Evolutionary conservation across 2,113 vertebrate species (phyloP).

Genomic region (Pogonocichla stellata): DNA sequence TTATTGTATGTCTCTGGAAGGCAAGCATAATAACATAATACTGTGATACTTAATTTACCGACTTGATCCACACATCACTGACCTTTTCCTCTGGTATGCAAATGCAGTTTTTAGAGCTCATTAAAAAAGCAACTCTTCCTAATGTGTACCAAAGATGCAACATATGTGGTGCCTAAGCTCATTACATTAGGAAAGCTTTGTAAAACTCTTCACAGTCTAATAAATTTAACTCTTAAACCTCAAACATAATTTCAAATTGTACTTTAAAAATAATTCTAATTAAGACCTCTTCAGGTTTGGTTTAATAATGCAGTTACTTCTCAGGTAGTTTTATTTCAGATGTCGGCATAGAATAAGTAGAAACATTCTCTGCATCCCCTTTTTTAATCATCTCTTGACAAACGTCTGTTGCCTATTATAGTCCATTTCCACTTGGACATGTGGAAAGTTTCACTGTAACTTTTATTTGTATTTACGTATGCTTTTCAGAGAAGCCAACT

Average conservation of each 20-base stretch:
- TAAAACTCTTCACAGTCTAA: slow-evolving; percentile 25
- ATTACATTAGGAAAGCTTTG: slow-evolving; percentile 40
- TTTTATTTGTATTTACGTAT: background rate
- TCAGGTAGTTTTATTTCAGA: background rate
- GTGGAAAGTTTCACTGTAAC: background rate
- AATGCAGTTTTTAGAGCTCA: slow-evolving; percentile 61
- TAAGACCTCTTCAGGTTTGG: background rate
- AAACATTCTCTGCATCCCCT: background rate
- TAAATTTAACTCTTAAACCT: slow-evolving; percentile 39
- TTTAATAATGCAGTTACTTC: background rate
- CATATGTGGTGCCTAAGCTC: slow-evolving; percentile 42
- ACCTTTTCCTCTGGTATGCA: slow-evolving; percentile 62
- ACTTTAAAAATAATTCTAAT: background rate
- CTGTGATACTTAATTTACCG: slow-evolving; percentile 60
- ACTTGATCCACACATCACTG: slow-evolving; percentile 45
- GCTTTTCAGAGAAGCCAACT: background rate
- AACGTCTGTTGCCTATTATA: background rate
- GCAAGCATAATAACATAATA: slow-evolving; percentile 23
- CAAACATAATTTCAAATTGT: background rate
- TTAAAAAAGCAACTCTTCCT: slow-evolving; percentile 50
- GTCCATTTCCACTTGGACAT: background rate
- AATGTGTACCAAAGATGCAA: slow-evolving; percentile 40
- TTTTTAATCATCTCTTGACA: background rate
- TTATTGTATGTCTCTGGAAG: slow-evolving; percentile 11
- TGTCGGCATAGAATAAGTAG: background rate